Evolutionary conservation across 2,113 vertebrate genomes (phyloP).

Genomic region (Atlantisia rogersi): DNA sequence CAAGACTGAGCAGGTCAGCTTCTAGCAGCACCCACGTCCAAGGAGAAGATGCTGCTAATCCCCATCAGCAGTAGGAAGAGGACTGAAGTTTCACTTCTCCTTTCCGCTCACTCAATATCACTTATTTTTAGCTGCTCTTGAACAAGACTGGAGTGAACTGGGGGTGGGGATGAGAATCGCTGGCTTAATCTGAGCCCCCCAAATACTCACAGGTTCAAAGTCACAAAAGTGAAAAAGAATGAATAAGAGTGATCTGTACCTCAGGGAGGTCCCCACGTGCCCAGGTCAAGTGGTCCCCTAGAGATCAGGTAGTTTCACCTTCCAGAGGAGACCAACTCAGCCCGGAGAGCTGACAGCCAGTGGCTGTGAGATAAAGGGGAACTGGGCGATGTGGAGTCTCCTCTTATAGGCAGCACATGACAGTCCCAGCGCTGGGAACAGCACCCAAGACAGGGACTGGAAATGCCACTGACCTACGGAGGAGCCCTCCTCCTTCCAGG

Average conservation of each 20-base stretch:
- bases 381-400: fast-evolving
- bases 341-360: neutral
- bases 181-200: neutral
- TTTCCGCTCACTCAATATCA: neutral
- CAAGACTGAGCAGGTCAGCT: neutral
- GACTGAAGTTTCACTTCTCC: neutral
- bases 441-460: neutral
- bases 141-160: neutral
- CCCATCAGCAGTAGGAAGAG: neutral
- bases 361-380: neutral
- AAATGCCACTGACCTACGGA: neutral
- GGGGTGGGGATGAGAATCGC: neutral
- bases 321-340: neutral
- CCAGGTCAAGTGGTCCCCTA: neutral
- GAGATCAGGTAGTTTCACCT: neutral
- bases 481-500: neutral
- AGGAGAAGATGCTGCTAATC: neutral
- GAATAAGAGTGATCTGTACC: no score
- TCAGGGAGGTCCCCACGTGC: neutral
- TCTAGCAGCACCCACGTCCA: neutral
- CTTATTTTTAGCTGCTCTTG: constrained; percentile 43
- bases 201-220: neutral
- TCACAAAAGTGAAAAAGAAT: neutral
- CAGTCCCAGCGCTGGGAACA: neutral
- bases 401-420: fast-evolving